Conservation (phyloP, 2,797 vertebrate genomes). For the Chaetodon trifasciatus region DNA sequence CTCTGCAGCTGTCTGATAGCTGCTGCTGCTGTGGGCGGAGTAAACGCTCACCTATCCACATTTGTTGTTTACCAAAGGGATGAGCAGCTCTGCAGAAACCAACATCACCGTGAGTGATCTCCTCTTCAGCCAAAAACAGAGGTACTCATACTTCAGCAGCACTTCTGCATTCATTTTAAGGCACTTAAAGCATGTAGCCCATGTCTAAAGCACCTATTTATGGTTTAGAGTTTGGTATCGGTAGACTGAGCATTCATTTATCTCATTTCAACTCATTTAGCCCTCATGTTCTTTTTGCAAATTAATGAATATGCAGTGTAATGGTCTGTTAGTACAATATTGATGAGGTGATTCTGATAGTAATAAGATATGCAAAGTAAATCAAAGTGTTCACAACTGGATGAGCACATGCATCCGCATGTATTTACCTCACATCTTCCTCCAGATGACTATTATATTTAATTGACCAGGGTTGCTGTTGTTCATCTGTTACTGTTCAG, state of each 20-base stretch:
- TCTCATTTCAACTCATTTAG: constrained; percentile 66
- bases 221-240: constrained; percentile 35
- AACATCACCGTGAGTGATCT: constrained; percentile 6
- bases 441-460: constrained; percentile 52
- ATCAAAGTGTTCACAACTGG: constrained; percentile 61
- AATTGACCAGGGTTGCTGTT: constrained; percentile 46
- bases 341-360: constrained; percentile 58
- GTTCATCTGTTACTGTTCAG: constrained; percentile 50
- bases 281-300: constrained; percentile 48
- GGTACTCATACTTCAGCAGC: constrained; percentile 19
- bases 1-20: constrained; percentile 51
- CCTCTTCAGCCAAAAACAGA: constrained; percentile 5
- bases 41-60: constrained; percentile 18
- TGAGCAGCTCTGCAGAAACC: constrained; percentile 5
- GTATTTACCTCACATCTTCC: constrained; percentile 18
- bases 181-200: constrained; percentile 29
- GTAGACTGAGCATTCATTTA: constrained; percentile 52
- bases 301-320: constrained; percentile 67
- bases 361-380: constrained; percentile 65
- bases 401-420: constrained; percentile 20
- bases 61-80: constrained; percentile 9
- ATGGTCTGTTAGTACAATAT: constrained; percentile 69
- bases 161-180: constrained; percentile 40
- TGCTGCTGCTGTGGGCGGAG: constrained; percentile 29
- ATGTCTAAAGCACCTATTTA: constrained; percentile 53